Base-by-base conservation (phyloP, 2,113 vertebrate genomes). In the Ia io region DNA sequence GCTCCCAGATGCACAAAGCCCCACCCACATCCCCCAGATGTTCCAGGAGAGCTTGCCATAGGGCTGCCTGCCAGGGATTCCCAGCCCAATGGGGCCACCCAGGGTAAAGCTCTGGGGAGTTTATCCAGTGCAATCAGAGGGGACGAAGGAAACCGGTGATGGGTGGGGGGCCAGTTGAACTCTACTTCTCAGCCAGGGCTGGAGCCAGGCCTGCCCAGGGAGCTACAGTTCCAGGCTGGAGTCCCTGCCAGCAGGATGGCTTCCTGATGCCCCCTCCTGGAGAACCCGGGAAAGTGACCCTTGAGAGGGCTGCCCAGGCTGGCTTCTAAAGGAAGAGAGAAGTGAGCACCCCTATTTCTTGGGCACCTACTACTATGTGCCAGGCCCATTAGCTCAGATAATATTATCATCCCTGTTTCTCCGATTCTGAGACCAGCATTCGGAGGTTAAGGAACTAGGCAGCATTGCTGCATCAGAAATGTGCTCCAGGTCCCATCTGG, bases 231-330 rank as follows among this genome's bases (percentile, higher is more conserved):
- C 61, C 10, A 6, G 35, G 44, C 65, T 2, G 42, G 22, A 32
- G 13, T 7, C n/a, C 20, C 67, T 61, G 14, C 35, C 9, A 6
- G 51, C 69, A 73, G 42, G 22, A 9, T 16, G 32, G 91, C 95
- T 92, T 74, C 44, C 56, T 95, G 90, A 92, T 95, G 95, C 96
- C 96, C 95, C 69, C 97, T 97, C 20, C 96, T 95, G 97, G 97
- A 83, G 17, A 86, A 2, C 30, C 37, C 85, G 23, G 63, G 78
- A 59, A 91, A 95, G 69, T 82, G 65, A 49, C 37, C 86, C 14
- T 44, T 63, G 63, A 71, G 79, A 63, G 22, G 59, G 37, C 56
- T 14, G 35, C 35, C 47, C 14, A 10, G 49, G 56, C 32, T 35
- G 49, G 42, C 85, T 42, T 93, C 25, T 11, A 9, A 67, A 77